Conservation (phyloP, 2,113 vertebrate genomes). For the Apodemus sylvaticus region DNA sequence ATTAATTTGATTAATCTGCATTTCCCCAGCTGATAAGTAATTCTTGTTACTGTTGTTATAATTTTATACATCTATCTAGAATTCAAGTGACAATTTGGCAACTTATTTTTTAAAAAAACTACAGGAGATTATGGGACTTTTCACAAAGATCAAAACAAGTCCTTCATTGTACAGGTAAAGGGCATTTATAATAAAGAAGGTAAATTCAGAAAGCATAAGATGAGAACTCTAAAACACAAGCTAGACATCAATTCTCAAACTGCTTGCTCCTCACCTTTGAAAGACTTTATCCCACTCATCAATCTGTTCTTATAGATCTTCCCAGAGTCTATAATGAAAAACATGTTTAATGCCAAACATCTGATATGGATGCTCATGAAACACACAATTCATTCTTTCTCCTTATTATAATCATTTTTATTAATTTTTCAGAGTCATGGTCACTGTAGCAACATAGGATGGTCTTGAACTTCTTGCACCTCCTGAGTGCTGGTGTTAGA, state of each 20-base stretch:
- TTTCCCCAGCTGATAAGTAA: neutral
- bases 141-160: neutral
- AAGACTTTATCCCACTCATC: constrained; percentile 13
- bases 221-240: neutral
- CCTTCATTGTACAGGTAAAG: neutral
- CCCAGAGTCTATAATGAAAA: constrained; percentile 32
- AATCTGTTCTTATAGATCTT: constrained; percentile 42
- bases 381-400: neutral
- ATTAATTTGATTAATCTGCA: neutral
- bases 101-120: neutral
- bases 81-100: neutral
- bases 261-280: neutral
- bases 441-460: neutral
- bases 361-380: neutral
- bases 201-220: neutral
- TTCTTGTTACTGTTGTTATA: neutral
- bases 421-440: neutral
- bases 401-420: neutral
- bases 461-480: neutral
- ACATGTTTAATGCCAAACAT: neutral
- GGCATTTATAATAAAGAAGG: neutral
- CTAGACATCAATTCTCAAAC: neutral
- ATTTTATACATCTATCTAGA: neutral
- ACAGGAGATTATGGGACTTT: neutral
- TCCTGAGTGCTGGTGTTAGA: neutral